Percentiles rank a stretch among this genome's conserved stretches.
phyloP scores from a whole-genome alignment of 2,888 invertebrate genomes.

The Noctua pronuba region DNA sequence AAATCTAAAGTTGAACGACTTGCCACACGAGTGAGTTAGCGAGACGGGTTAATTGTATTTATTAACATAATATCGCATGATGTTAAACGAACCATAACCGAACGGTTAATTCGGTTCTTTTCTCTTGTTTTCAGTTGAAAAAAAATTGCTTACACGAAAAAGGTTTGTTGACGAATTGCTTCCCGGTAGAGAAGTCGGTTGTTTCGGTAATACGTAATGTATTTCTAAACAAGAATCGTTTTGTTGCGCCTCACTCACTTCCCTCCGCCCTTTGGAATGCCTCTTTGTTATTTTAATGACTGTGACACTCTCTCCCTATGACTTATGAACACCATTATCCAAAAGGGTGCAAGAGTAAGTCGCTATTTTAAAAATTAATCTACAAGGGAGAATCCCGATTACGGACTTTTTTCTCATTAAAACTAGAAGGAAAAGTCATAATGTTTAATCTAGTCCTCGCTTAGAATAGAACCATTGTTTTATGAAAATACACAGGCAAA shows the following conservation, averaged over 20 bases:
- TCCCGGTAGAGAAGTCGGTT: constrained; percentile 35
- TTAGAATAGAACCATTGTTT: not conserved
- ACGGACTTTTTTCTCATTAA: not conserved
- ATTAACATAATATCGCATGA: constrained; percentile 86
- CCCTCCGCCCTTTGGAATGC: constrained; percentile 34
- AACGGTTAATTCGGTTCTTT: constrained; percentile 78
- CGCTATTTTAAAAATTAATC: constrained; percentile 13
- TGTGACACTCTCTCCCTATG: constrained; percentile 23
- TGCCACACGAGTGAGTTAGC: constrained; percentile 73
- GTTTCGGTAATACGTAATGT: constrained; percentile 13
- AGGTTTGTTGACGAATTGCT: constrained; percentile 54
- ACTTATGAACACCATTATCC: constrained; percentile 20
- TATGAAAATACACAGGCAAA: constrained; percentile 30
- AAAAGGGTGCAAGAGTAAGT: constrained; percentile 14
- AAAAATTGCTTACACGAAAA: constrained; percentile 62
- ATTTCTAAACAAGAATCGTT: constrained; percentile 28
- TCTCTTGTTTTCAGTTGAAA: constrained; percentile 64
- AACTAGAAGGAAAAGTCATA: constrained; percentile 23
- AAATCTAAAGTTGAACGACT: constrained; percentile 81
- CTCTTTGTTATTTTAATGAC: constrained; percentile 49
- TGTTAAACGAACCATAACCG: constrained; percentile 81
- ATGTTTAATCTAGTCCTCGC: not conserved
- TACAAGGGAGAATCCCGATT: constrained; percentile 6
- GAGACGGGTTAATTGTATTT: constrained; percentile 84
- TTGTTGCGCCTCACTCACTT: constrained; percentile 23